Base-by-base conservation (phyloP, 2,797 vertebrate species). In the Schizopygopsis pylzovi region DNA sequence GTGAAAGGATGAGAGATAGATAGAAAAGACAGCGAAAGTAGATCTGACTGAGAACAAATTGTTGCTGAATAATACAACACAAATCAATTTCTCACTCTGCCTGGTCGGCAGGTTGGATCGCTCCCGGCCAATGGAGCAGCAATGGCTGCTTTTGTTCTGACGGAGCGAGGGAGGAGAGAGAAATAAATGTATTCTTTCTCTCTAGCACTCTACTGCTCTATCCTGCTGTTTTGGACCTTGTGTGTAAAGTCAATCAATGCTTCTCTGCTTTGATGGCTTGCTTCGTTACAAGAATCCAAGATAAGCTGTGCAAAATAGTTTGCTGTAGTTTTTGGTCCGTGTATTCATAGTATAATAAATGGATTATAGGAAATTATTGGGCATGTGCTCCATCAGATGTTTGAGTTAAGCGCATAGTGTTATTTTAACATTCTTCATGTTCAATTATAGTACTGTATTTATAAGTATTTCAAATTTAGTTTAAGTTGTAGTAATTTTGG, bases 51-150 rank as follows among this genome's bases (percentile, higher is more conserved):
- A 85, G 78, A 82, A 81, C 70, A 88, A 87, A 81, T 76, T 87
- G 83, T 86, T 89, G 84, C 67, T 88, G 83, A 88, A 90, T 91
- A 86, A 92, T 86, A 85, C 86, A 84, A 79, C 79, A 71, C 84
- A 83, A 87, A 91, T 91, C 84, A 88, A 63, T 87, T 85, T 83
- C 82, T 88, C 72, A 88, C 85, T 10, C 63, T 0, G 71, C 65
- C 82, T 65, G 85, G 65, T 88, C 86, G 87, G 78, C 52, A 85
- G 72, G 86, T 85, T 85, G 72, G 52, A 77, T 79, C 13, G 72
- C 87, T 79, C 79, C 39, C 10, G 73, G 83, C 72, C 61, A 83
- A 82, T 56, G 73, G 80, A 85, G 73, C 73, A 45, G 79, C 83
- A 56, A 41, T 65, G 28, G 52, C n/a, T 65, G 81, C 49, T 87